Evolutionary conservation across 2,113 vertebrate species (phyloP), one percentile per base, ranked within the genome.

Genomic region (Trogon surrucura): DNA sequence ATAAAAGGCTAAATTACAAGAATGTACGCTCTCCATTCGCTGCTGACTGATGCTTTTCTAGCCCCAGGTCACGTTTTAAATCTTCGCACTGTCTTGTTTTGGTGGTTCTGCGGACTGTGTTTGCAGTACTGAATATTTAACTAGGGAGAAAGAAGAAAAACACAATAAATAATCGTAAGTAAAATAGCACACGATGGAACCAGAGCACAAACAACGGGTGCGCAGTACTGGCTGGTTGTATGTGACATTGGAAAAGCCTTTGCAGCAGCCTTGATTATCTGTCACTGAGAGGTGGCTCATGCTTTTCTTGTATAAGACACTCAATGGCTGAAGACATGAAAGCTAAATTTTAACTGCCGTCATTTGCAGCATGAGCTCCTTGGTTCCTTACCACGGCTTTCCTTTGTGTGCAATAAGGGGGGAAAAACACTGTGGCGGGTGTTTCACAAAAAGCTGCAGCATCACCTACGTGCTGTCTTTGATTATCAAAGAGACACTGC

Each of bases 111-210:
- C 97, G 5, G 97, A 97, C 86, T 99, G 96, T 0, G 97, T 96
- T 87, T 98, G 98, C 89, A 98, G 98, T 6, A 98, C 98, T 18
- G 98, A 99, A 89, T 98, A 98, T 88, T 99, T 98, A 80, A 98
- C 99, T 98, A 66, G 17, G 53, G 54, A 89, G 57, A 89, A 56
- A 93, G 29, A 29, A 62, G 38, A 61, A 72, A 78, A 34, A 41
- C 41, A 41, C 41, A 41, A 41, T 41, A 41, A 41, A 41, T 41
- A 41, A 3, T 17, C 8, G 1, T 85, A 36, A 97, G 38, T 69
- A 87, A 45, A 73, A 88, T 0, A 81, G 62, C n/a, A 72, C 34
- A 30, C 0, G 29, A 44, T 14, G 66, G 61, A 71, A 86, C 13
- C 58, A n/a, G 38, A 61, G 34, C 3, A 0, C 65, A n/a, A 67